Percentiles rank a stretch among this genome's conserved stretches.
Conservation (phyloP, 2,888 invertebrate genomes). For the Fissipunctia ypsillon region DNA sequence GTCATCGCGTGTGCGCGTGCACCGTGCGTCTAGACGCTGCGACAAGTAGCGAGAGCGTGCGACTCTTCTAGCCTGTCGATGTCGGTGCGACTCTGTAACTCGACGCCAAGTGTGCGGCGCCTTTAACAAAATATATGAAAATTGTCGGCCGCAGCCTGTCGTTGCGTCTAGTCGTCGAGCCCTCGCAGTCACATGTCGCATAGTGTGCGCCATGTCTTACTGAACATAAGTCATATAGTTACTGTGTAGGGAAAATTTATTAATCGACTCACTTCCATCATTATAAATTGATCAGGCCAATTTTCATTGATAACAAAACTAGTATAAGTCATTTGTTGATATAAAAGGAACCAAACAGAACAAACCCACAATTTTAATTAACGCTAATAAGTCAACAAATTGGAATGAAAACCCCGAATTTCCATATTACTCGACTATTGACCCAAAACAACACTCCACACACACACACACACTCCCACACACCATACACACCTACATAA, state of each 20-base stretch:
- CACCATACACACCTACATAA: neutral
- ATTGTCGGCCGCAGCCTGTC: neutral
- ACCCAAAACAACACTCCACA: constrained; percentile 13
- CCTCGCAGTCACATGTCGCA: neutral
- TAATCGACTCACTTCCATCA: neutral
- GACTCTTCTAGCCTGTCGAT: neutral
- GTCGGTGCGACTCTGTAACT: neutral
- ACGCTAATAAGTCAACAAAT: constrained; percentile 10
- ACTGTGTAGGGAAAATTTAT: neutral
- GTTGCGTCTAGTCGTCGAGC: neutral
- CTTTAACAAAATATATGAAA: neutral
- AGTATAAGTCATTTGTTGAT: neutral
- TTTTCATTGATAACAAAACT: neutral
- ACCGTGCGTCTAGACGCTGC: neutral
- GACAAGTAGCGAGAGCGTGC: neutral
- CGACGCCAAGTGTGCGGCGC: neutral
- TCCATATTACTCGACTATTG: neutral
- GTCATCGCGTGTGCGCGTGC: neutral
- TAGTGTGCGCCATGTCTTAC: neutral
- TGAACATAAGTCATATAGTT: neutral
- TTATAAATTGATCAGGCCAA: neutral
- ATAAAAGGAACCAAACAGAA: neutral
- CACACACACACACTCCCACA: no score
- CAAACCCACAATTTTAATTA: constrained; percentile 9
- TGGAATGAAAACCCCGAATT: constrained; percentile 4